A percentile compares a stretch with the other conserved stretches of the same genome.
These are phyloP conservation scores for Microcebus tavaratra DNA, from an alignment of 2,113 vertebrate genomes.

Conservation along the genomic window DNA sequence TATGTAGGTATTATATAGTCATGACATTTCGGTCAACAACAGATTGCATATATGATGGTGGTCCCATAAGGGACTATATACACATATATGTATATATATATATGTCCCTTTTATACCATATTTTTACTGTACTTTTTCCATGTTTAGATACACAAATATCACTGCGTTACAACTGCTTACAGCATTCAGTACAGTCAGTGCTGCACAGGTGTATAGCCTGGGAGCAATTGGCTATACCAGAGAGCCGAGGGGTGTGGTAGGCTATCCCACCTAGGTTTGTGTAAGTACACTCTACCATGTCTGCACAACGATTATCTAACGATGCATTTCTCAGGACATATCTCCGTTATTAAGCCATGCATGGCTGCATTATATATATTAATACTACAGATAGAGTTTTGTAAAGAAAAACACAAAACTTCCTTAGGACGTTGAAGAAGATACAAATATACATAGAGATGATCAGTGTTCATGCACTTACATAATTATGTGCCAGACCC, in stretches of 20 bases:
- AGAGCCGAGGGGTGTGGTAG: neutral
- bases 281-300: neutral
- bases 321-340: neutral
- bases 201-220: neutral
- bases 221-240: neutral
- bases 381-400: neutral
- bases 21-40: neutral
- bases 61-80: neutral
- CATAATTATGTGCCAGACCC: neutral
- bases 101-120: neutral
- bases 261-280: neutral
- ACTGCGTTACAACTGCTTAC: neutral
- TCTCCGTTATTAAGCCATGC: neutral
- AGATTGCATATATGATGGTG: neutral
- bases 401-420: neutral
- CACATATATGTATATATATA: neutral
- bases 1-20: neutral
- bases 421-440: neutral
- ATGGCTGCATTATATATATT: neutral
- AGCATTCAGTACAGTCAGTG: neutral
- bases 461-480: neutral
- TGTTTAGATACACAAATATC: neutral
- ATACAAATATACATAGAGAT: neutral
- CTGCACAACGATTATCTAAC: neutral
- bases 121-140: neutral